phyloP scores from a whole-genome alignment of 2,113 vertebrate species.

The Colossoma macropomum region DNA sequence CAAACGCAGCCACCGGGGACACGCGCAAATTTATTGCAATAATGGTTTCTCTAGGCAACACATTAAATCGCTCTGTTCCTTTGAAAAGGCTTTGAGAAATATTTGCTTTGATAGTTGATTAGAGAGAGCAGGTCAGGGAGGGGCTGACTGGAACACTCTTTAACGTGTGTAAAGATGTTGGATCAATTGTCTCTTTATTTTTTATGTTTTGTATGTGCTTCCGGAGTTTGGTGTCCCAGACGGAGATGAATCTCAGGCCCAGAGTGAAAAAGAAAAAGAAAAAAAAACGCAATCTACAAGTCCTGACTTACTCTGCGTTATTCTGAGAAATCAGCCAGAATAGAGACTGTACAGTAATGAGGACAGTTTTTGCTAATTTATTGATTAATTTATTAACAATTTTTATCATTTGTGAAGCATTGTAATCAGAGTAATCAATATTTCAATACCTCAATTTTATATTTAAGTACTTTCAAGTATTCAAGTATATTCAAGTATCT shows the following conservation, averaged over 20 bases:
- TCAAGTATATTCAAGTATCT: no score
- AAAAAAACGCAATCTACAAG: no score
- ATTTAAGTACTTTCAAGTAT: no score
- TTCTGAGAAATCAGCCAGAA: no score
- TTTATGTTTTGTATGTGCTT: not conserved
- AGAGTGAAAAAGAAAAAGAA: no score
- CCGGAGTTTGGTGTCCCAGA: not conserved
- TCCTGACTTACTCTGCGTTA: no score
- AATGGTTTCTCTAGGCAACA: constrained; percentile 70
- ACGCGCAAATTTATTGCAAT: constrained; percentile 71
- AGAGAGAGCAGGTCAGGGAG: constrained; percentile 66
- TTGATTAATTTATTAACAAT: no score
- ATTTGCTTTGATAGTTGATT: constrained; percentile 76
- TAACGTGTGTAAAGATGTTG: constrained; percentile 25
- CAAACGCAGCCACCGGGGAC: constrained; percentile 47
- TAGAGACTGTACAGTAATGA: no score
- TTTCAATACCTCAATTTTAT: no score
- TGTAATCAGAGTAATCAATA: no score
- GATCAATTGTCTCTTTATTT: not conserved
- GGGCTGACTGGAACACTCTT: not conserved
- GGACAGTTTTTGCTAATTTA: no score
- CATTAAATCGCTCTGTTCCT: constrained; percentile 71
- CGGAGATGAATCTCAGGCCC: not conserved
- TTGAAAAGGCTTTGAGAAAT: constrained; percentile 71
- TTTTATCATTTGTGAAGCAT: no score